Evolutionary conservation across 2,797 vertebrate species (phyloP).

Genomic region (Champsocephalus esox): DNA sequence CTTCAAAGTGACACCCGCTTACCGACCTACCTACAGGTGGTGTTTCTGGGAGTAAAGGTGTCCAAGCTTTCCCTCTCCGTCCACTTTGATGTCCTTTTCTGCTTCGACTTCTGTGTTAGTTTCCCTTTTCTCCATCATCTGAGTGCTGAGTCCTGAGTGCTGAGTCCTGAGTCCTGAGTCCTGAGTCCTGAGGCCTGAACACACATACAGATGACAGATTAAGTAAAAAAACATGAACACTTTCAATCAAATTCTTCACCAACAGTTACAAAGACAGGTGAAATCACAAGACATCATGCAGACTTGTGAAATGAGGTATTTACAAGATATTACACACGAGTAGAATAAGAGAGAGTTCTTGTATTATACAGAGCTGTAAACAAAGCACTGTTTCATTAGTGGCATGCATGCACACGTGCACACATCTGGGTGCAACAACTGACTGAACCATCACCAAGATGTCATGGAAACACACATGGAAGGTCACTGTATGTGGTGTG

Average conservation of each 20-base stretch:
- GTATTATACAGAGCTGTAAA: no score
- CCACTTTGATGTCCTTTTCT: constrained; percentile 4
- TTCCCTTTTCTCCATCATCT: background rate
- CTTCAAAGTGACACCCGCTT: constrained; percentile 23
- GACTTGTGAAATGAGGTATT: no score
- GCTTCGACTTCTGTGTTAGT: background rate
- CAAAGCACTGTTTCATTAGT: background rate
- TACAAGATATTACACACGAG: no score
- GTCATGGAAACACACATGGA: background rate
- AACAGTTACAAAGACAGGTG: no score
- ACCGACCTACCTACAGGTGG: constrained; percentile 14
- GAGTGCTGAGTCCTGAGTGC: background rate
- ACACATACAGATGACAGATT: background rate
- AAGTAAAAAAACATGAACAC: background rate
- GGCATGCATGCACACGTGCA: background rate
- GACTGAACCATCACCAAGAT: background rate
- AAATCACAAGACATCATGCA: no score
- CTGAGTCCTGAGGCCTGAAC: constrained; percentile 1
- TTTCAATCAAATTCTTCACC: no score
- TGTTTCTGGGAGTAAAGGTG: constrained; percentile 7
- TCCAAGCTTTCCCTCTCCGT: background rate
- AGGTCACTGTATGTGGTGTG: background rate
- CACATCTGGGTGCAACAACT: background rate
- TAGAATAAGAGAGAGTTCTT: no score
- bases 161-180: background rate